Conservation (phyloP, 2,113 vertebrate species). For the Coptodon rendalli region DNA sequence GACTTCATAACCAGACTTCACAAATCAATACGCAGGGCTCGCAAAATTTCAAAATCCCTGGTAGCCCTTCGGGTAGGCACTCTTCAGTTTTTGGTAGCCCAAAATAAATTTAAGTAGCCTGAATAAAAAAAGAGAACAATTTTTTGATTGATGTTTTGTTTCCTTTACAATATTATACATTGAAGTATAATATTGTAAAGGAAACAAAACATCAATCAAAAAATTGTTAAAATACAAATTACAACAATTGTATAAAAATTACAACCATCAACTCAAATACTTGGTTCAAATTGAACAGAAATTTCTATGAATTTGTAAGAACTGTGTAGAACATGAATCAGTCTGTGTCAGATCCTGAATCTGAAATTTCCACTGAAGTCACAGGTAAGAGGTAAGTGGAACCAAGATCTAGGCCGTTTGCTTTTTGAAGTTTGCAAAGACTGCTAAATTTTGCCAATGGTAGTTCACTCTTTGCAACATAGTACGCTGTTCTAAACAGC, state of each 20-base stretch:
- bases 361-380: neutral
- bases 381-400: neutral
- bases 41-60: neutral
- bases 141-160: neutral
- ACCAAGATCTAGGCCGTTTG: neutral
- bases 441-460: neutral
- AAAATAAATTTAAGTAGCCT: neutral
- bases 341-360: neutral
- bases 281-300: neutral
- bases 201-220: neutral
- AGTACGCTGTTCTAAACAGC: neutral
- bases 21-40: neutral
- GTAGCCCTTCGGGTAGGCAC: neutral
- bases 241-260: neutral
- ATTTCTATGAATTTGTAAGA: neutral
- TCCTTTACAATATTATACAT: neutral
- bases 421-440: neutral
- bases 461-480: neutral
- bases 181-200: neutral
- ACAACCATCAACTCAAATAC: neutral
- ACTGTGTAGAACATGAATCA: neutral
- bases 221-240: neutral
- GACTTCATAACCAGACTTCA: neutral
- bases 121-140: neutral
- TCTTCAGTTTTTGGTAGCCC: neutral